Conservation (phyloP, 30 jellyfish, hydroid and myxozoan genomes). For the Nemopilema nomurai region DNA sequence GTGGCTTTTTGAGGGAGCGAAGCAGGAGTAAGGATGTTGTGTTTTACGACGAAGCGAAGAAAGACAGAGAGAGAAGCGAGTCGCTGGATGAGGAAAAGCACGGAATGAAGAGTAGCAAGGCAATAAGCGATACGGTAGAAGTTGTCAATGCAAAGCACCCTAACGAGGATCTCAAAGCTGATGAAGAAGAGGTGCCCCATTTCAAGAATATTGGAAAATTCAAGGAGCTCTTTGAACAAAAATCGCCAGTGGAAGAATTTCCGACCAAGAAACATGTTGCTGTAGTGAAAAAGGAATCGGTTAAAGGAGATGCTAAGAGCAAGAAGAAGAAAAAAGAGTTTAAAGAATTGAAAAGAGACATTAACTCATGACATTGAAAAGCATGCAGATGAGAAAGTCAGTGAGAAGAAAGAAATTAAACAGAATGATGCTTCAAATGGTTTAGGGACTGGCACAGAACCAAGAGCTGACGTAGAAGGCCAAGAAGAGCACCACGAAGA, state of each 20-base stretch:
- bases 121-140: background rate
- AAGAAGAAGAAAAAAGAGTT: background rate
- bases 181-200: constrained; percentile 14
- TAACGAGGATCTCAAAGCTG: background rate
- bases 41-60: constrained; percentile 50
- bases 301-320: background rate
- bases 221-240: constrained; percentile 32
- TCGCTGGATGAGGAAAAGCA: constrained; percentile 3
- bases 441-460: too few species aligned
- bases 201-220: constrained; percentile 42
- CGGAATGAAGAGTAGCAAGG: background rate
- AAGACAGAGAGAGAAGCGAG: background rate
- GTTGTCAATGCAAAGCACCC: background rate
- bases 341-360: background rate
- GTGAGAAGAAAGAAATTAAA: background rate
- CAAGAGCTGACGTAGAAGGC: background rate
- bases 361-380: background rate
- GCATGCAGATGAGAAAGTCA: background rate
- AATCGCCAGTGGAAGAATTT: background rate
- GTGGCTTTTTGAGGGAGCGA: background rate
- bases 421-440: background rate
- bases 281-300: background rate
- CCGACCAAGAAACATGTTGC: background rate
- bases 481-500: constrained; percentile 14
- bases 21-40: constrained; percentile 3